Percentiles rank a stretch among this genome's conserved stretches.
phyloP scores from a whole-genome alignment of 2,888 invertebrate genomes.

The Miltochrista miniata region DNA sequence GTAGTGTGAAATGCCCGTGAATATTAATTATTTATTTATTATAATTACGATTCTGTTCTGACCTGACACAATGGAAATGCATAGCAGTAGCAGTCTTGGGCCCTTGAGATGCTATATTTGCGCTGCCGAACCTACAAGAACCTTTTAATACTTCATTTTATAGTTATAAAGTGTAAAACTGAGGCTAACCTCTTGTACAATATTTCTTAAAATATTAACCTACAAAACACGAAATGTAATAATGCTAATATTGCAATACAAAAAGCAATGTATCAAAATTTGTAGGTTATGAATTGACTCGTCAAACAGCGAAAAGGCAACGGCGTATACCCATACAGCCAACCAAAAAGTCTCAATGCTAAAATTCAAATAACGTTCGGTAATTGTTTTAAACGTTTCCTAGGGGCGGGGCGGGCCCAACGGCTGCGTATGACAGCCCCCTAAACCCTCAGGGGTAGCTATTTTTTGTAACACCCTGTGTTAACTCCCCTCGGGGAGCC shows the following conservation, averaged over 20 bases:
- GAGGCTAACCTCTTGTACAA: too few relatives aligned
- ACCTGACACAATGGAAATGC: too few relatives aligned
- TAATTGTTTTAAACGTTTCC: conserved; percentile 65
- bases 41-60: too few relatives aligned
- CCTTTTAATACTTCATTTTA: too few relatives aligned
- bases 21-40: too few relatives aligned
- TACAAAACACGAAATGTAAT: too few relatives aligned
- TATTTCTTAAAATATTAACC: too few relatives aligned
- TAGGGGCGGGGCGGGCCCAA: conserved; percentile 44
- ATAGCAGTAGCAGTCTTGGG: too few relatives aligned
- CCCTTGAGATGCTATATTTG: too few relatives aligned
- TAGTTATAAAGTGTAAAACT: too few relatives aligned
- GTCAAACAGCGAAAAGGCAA: conserved; percentile 20
- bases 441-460: conserved; percentile 59
- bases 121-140: too few relatives aligned
- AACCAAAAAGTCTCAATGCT: conserved; percentile 35
- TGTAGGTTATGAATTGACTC: conserved; percentile 7
- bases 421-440: conserved; percentile 68
- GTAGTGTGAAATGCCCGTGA: too few relatives aligned
- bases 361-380: conserved; percentile 57
- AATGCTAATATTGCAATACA: background rate
- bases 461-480: conserved; percentile 74
- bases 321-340: conserved; percentile 17
- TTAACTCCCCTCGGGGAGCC: conserved; percentile 30
- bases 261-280: background rate